Evolutionary conservation across 2,113 vertebrate genomes (phyloP).

Genomic region (Petrocephalus zakoni): DNA sequence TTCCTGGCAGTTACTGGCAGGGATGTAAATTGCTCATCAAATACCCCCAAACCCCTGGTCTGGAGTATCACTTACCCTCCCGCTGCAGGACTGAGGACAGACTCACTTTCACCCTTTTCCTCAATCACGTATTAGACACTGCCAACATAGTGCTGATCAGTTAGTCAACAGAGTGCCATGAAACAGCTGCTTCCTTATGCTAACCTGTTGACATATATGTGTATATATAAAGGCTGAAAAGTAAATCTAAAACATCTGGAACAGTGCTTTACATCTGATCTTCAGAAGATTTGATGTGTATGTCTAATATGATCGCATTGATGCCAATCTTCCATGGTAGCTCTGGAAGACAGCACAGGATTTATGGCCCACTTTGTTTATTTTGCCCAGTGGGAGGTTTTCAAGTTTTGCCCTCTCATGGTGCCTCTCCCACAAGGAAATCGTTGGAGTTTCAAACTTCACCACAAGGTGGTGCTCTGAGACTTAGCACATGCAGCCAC

Average conservation of each 20-base stretch:
- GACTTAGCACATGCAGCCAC: constrained; percentile 30
- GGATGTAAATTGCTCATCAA: background rate
- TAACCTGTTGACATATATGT: background rate
- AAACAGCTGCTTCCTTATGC: background rate
- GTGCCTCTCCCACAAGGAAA: background rate
- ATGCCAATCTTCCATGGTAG: no score
- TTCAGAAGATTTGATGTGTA: background rate
- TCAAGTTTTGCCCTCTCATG: constrained; percentile 18
- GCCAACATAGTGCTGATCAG: background rate
- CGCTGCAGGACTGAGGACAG: background rate
- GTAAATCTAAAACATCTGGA: background rate
- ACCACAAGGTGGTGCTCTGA: constrained; percentile 55
- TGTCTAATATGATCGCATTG: background rate
- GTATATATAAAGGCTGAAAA: background rate
- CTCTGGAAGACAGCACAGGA: background rate
- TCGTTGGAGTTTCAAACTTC: background rate
- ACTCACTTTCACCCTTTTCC: background rate
- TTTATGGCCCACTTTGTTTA: background rate
- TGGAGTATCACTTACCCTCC: background rate
- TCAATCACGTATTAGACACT: background rate
- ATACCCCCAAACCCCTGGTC: background rate
- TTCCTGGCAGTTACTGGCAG: background rate
- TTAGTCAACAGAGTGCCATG: background rate
- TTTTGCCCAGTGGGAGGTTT: background rate
- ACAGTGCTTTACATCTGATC: background rate